Conservation (phyloP, 2,113 vertebrate species). For the Rhinoptilus africanus region DNA sequence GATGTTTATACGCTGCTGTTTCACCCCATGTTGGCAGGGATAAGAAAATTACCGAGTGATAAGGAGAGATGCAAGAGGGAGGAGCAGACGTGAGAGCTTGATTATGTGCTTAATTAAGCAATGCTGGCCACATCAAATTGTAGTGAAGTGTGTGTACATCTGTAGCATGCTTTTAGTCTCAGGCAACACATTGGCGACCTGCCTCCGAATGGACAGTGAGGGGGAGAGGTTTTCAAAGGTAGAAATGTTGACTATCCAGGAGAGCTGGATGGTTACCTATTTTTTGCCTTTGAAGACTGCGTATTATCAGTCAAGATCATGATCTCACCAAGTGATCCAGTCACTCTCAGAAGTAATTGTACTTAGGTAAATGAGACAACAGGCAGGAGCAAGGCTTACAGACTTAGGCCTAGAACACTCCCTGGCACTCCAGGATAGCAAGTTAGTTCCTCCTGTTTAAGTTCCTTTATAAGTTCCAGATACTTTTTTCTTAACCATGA, state of each 20-base stretch:
- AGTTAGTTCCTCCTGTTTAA: background rate
- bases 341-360: background rate
- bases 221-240: background rate
- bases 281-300: background rate
- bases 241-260: background rate
- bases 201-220: background rate
- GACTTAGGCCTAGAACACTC: background rate
- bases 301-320: background rate
- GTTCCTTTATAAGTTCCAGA: slow-evolving; percentile 44
- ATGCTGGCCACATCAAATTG: slow-evolving; percentile 34
- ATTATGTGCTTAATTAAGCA: slow-evolving; percentile 18
- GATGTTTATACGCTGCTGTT: slow-evolving; percentile 14
- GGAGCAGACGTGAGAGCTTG: background rate
- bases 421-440: background rate
- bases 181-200: background rate
- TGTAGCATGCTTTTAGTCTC: background rate
- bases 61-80: background rate
- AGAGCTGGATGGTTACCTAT: background rate
- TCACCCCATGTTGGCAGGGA: background rate
- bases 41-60: slow-evolving; percentile 8
- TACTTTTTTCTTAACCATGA: background rate
- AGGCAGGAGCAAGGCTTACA: background rate
- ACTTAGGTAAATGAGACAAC: background rate
- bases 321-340: background rate
- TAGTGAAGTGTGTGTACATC: background rate